These are phyloP conservation scores for Oreamnos americanus DNA, from an alignment of 2,113 vertebrate species.

Conservation along the genomic window DNA sequence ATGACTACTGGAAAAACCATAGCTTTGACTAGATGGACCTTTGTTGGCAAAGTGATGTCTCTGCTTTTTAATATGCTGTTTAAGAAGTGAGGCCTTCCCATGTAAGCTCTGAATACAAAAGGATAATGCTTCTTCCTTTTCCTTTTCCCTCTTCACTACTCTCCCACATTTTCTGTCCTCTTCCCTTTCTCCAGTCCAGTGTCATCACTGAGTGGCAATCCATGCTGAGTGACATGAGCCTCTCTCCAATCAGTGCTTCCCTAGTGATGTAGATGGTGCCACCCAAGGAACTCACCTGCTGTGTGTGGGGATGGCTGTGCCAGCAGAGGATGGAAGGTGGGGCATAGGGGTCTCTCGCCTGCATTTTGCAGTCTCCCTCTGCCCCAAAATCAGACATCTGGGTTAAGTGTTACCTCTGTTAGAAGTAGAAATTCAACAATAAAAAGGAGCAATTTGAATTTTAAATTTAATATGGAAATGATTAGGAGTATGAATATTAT, in stretches of 20 bases:
- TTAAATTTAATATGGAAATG: neutral
- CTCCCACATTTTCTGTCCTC: too few relatives aligned
- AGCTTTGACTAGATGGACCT: neutral
- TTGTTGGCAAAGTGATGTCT: neutral
- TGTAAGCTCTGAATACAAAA: neutral
- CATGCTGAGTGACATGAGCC: neutral
- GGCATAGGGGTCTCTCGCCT: rapidly evolving
- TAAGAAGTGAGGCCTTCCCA: neutral
- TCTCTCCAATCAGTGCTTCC: neutral
- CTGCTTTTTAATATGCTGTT: neutral
- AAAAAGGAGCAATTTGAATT: neutral
- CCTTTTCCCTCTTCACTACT: neutral
- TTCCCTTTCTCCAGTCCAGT: neutral
- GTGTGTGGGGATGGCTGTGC: neutral
- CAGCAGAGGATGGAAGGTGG: neutral
- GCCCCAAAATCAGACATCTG: neutral
- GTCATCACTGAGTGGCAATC: neutral
- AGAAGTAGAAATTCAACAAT: neutral
- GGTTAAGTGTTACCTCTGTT: neutral
- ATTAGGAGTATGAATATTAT: neutral
- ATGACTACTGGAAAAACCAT: neutral
- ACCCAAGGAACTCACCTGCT: neutral
- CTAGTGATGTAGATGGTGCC: neutral
- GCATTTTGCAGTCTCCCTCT: neutral
- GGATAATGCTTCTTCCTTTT: neutral